These are phyloP conservation scores for Balaenoptera acutorostrata DNA, from an alignment of 2,113 vertebrate genomes.

Conservation along the genomic window DNA sequence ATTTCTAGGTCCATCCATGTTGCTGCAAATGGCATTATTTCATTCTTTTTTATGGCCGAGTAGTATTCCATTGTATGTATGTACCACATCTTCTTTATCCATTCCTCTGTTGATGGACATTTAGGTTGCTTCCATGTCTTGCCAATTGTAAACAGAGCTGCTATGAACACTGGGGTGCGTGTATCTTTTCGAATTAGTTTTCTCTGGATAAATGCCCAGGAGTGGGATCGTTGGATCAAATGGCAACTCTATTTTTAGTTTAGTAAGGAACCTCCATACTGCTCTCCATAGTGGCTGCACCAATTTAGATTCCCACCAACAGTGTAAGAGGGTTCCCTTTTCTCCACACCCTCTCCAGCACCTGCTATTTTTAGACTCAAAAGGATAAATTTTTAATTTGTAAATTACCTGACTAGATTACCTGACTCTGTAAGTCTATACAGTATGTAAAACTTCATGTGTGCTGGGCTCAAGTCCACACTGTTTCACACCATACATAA, in stretches of 20 bases:
- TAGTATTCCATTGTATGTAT: accelerated
- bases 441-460: accelerated
- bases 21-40: accelerated
- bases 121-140: accelerated
- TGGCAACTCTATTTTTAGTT: background rate
- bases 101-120: background rate
- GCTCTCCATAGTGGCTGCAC: background rate
- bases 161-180: background rate
- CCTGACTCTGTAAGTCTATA: background rate
- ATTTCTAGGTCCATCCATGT: background rate
- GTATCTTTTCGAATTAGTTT: background rate
- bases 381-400: background rate
- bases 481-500: background rate
- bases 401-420: background rate
- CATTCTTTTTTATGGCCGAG: accelerated
- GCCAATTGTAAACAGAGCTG: background rate
- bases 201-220: background rate
- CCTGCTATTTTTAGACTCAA: background rate
- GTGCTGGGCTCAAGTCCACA: background rate
- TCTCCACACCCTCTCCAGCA: background rate
- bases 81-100: accelerated
- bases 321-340: background rate
- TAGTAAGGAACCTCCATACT: background rate
- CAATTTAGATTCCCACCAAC: background rate
- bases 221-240: background rate